Conservation (phyloP, 2,797 vertebrate species). For the Gadopsis bispinosus region DNA sequence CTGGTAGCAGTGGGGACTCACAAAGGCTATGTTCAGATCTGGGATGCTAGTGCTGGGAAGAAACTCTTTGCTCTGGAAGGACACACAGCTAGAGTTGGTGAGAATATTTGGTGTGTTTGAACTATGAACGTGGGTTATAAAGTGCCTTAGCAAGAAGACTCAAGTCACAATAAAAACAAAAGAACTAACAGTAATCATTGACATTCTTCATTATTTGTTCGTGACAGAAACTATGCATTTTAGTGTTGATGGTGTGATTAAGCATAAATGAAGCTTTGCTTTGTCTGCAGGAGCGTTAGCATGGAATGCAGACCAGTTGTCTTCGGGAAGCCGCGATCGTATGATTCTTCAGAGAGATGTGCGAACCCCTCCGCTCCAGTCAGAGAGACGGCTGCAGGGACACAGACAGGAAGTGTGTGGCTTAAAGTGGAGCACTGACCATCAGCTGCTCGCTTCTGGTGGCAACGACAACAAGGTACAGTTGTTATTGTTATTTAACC, state of each 20-base stretch:
- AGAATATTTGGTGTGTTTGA: conserved; percentile 60
- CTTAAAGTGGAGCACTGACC: conserved; percentile 96
- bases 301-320: conserved; percentile 95
- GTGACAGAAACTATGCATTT: background rate
- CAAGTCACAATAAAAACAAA: background rate
- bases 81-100: conserved; percentile 94
- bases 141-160: background rate
- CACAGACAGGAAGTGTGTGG: conserved; percentile 96
- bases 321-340: conserved; percentile 92
- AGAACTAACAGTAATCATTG: background rate
- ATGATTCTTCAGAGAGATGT: conserved; percentile 95
- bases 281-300: conserved; percentile 88
- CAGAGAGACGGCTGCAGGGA: conserved; percentile 92
- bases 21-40: conserved; percentile 88
- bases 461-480: conserved; percentile 95
- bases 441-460: conserved; percentile 93
- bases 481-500: conserved; percentile 5
- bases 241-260: background rate
- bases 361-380: conserved; percentile 90
- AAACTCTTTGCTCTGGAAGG: conserved; percentile 93
- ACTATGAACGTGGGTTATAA: background rate
- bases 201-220: background rate
- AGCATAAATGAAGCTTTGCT: background rate
- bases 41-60: conserved; percentile 94
- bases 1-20: conserved; percentile 85